phyloP scores from a whole-genome alignment of 1,140 invertebrate genomes.

The Drosophila kikkawai region DNA sequence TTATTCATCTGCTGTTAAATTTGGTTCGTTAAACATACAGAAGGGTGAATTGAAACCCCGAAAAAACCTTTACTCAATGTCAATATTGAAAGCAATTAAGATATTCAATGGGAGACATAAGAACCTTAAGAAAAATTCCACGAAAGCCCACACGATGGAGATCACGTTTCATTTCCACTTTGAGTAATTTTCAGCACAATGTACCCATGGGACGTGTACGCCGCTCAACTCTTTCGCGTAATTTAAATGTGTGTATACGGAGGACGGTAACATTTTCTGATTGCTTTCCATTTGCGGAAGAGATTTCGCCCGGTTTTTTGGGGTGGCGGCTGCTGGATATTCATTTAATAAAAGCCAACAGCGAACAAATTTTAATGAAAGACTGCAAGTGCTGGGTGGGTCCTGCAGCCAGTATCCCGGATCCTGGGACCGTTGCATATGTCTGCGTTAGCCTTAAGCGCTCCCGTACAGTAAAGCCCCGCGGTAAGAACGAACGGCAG shows the following conservation, averaged over 20 bases:
- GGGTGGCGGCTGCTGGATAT: constrained; percentile 58
- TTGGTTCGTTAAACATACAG: too few relatives aligned
- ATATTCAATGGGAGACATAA: constrained; percentile 1
- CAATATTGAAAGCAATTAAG: constrained; percentile 43
- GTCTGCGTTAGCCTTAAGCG: constrained; percentile 47
- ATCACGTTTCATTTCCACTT: constrained; percentile 33
- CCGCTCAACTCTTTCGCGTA: constrained; percentile 43
- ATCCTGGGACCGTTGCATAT: constrained; percentile 37
- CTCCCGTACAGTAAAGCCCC: constrained; percentile 17
- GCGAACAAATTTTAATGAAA: constrained; percentile 79
- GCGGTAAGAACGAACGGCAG: constrained; percentile 24
- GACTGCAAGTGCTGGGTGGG: constrained; percentile 47
- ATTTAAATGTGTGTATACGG: constrained; percentile 42
- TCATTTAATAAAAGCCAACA: constrained; percentile 81
- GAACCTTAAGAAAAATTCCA: constrained; percentile 7
- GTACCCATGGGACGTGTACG: constrained; percentile 18
- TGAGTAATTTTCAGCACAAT: constrained; percentile 36
- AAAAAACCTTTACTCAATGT: background rate
- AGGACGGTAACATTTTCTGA: constrained; percentile 58
- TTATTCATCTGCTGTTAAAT: background rate
- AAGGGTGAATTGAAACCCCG: background rate
- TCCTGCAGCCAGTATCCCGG: constrained; percentile 23
- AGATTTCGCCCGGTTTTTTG: constrained; percentile 38
- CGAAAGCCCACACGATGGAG: background rate
- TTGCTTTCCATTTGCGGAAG: constrained; percentile 62